These are phyloP conservation scores for Drosophila yooni DNA, from an alignment of 2,888 invertebrate genomes.

Conservation along the genomic window DNA sequence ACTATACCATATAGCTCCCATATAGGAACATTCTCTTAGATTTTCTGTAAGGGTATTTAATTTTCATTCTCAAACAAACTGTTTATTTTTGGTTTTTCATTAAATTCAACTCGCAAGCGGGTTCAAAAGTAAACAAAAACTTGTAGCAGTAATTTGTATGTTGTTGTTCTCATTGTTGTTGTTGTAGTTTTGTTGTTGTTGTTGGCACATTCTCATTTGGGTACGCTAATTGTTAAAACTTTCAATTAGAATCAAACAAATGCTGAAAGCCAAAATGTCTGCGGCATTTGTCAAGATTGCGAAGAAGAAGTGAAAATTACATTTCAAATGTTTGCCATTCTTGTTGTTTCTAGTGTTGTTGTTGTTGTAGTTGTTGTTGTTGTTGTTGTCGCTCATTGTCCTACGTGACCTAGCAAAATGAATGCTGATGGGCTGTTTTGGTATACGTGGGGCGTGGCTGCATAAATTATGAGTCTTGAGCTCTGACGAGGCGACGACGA, in stretches of 20 bases:
- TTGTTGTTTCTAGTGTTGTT: conserved; percentile 20
- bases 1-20: neutral
- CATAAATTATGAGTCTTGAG: conserved; percentile 64
- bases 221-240: conserved; percentile 66
- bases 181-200: neutral
- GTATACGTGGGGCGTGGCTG: conserved; percentile 15
- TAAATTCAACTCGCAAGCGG: conserved; percentile 26
- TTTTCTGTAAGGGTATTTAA: neutral
- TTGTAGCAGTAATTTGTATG: conserved; percentile 39
- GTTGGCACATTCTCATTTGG: conserved; percentile 10
- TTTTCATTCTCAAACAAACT: neutral
- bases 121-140: conserved; percentile 36
- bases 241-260: conserved; percentile 61
- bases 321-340: conserved; percentile 57
- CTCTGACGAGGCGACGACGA: conserved; percentile 40
- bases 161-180: neutral
- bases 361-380: conserved; percentile 17
- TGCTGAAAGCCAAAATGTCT: conserved; percentile 46
- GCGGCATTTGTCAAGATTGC: conserved; percentile 35
- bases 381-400: conserved; percentile 29
- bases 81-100: conserved; percentile 15
- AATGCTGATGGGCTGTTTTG: conserved; percentile 28
- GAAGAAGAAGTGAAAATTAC: conserved; percentile 57
- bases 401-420: conserved; percentile 73
- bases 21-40: neutral